Base-by-base conservation (phyloP, 2,888 invertebrate genomes). In the Rosalia funebris region DNA sequence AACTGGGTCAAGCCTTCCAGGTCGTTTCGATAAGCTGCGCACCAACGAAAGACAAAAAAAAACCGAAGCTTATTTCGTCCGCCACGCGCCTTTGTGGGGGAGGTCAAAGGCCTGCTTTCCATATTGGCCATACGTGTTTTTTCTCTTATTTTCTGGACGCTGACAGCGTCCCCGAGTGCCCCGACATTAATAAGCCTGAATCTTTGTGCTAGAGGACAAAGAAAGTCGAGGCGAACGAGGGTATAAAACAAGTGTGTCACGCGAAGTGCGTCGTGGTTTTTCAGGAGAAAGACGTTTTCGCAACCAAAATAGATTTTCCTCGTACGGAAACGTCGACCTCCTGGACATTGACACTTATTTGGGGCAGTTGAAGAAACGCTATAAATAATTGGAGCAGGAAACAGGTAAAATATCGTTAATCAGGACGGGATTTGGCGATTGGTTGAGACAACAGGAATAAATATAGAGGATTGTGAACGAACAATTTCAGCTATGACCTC, bases 341-440 rank as follows among this genome's bases (percentile, higher is more conserved):
- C 16, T 41, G 41, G 41, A 17, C 41, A 41, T 15, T 41, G 41
- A 41, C 41, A 41, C 41, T 16, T 41, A 41, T 16, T 9, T 37
- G 7, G 37, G 12, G 7, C 37, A 14, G n/a, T 7, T 7, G 12
- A 12, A 37, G 12, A 12, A 7, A 12, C 1, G 37, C 12, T 37
- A 37, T 37, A 37, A 37, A 37, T 37, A 37, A 12, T 37, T 14
- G n/a, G 12, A 7, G 12, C n/a, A 37, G 37, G 14, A 37, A 12
- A 1, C 12, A 37, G 37, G 25, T 25, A 25, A 25, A 5, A 5
- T 7, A 7, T 3, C 25, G 25, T 25, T 25, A 25, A 25, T 25
- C 25, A 25, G 25, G 25, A 25, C 25, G 7, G 25, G 7, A 25
- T 25, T 3, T n/a, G n/a, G n/a, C n/a, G n/a, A n/a, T n/a, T n/a